Conservation (phyloP, 2,797 vertebrate species). For the Acanthurus tractus region DNA sequence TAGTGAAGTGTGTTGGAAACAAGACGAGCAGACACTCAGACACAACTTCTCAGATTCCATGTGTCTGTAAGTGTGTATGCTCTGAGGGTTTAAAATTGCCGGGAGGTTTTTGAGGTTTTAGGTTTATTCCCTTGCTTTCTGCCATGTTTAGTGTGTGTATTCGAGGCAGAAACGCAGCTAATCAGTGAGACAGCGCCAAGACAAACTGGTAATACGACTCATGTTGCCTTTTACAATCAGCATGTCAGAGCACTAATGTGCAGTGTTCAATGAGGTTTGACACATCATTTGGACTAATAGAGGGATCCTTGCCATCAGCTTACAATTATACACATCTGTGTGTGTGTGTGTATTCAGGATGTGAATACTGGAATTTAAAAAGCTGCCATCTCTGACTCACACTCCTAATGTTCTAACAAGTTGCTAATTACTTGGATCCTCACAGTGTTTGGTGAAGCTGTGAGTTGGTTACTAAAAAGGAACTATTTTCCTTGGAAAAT, state of each 20-base stretch:
- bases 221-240: slow-evolving; percentile 65
- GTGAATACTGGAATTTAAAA: slow-evolving; percentile 38
- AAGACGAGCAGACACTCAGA: slow-evolving; percentile 44
- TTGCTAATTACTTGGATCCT: slow-evolving; percentile 71
- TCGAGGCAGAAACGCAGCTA: slow-evolving; percentile 23
- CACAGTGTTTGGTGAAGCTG: slow-evolving; percentile 45
- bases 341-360: slow-evolving; percentile 26
- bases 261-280: slow-evolving; percentile 54
- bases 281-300: slow-evolving; percentile 56
- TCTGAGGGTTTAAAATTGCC: slow-evolving; percentile 36
- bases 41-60: slow-evolving; percentile 39
- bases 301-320: slow-evolving; percentile 33
- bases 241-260: slow-evolving; percentile 55
- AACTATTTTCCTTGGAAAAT: slow-evolving; percentile 56
- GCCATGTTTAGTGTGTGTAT: slow-evolving; percentile 31
- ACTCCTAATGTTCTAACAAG: slow-evolving; percentile 52
- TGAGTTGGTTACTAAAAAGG: slow-evolving; percentile 42
- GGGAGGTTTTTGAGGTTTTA: slow-evolving; percentile 50
- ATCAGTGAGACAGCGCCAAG: slow-evolving; percentile 43
- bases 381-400: slow-evolving; percentile 71
- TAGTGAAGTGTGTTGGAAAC: slow-evolving; percentile 22
- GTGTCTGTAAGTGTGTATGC: slow-evolving; percentile 38
- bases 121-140: slow-evolving; percentile 40
- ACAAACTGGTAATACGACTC: slow-evolving; percentile 54
- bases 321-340: slow-evolving; percentile 27